Percentiles rank a stretch among this genome's conserved stretches.
These are phyloP conservation scores for Eremobia ochroleuca DNA, from an alignment of 2,888 invertebrate genomes.

Conservation along the genomic window DNA sequence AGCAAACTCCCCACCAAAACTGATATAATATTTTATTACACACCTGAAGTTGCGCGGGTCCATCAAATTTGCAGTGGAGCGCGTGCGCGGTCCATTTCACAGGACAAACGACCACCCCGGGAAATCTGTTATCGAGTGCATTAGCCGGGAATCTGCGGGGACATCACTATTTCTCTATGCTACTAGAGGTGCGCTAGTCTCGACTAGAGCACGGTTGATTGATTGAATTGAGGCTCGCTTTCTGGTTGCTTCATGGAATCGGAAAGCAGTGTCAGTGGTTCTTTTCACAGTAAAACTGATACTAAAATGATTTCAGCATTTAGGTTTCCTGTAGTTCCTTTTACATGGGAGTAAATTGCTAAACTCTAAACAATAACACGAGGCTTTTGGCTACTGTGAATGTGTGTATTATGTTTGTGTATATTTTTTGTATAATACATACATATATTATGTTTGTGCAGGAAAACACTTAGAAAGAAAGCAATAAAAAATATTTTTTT, in stretches of 20 bases:
- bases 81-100: constrained; percentile 60
- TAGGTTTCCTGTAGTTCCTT: not conserved
- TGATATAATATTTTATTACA: constrained; percentile 67
- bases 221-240: constrained; percentile 53
- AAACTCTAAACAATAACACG: not conserved
- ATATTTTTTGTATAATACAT: too few relatives aligned
- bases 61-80: constrained; percentile 56
- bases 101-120: constrained; percentile 74
- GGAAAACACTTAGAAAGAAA: too few relatives aligned
- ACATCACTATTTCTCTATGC: constrained; percentile 55
- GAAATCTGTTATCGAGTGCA: constrained; percentile 77
- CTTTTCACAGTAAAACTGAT: constrained; percentile 8
- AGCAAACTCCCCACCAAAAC: constrained; percentile 14
- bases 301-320: constrained; percentile 3
- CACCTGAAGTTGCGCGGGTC: constrained; percentile 49
- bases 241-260: constrained; percentile 13
- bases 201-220: constrained; percentile 44
- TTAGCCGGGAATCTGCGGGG: constrained; percentile 67
- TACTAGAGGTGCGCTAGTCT: constrained; percentile 58
- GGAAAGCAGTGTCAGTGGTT: constrained; percentile 1
- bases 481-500: not conserved
- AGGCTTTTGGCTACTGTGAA: not conserved
- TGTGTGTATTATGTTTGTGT: not conserved
- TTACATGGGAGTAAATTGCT: not conserved
- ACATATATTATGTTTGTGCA: not conserved